Evolutionary conservation across 2,888 invertebrate genomes (phyloP).

Genomic region (Brenthis hecate): DNA sequence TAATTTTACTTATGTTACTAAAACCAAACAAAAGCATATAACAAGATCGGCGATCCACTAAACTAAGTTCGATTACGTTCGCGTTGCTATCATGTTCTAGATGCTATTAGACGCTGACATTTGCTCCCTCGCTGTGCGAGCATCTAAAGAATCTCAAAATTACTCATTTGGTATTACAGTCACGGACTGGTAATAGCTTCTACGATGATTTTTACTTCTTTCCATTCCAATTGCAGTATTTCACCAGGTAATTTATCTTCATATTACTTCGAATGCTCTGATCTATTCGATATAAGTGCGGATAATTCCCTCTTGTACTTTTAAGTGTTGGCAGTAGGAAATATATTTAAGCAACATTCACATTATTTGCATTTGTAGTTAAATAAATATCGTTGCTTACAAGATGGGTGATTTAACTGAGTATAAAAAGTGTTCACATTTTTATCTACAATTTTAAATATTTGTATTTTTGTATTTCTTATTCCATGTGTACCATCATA

Average conservation of each 20-base stretch:
- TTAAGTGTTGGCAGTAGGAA: slow-evolving; percentile 1
- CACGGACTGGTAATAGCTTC: slow-evolving; percentile 69
- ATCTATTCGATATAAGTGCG: slow-evolving; percentile 6
- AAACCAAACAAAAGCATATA: slow-evolving; percentile 39
- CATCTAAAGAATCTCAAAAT: slow-evolving; percentile 78
- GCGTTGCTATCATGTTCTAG: slow-evolving; percentile 67
- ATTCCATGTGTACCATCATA: too few relatives aligned
- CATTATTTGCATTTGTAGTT: too few relatives aligned
- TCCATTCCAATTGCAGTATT: slow-evolving; percentile 77
- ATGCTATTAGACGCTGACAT: slow-evolving; percentile 78
- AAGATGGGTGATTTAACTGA: too few relatives aligned
- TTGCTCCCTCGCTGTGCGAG: slow-evolving; percentile 65
- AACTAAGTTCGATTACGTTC: slow-evolving; percentile 66
- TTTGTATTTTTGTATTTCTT: too few relatives aligned
- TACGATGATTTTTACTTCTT: slow-evolving; percentile 80
- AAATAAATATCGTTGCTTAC: too few relatives aligned
- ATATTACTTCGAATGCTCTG: slow-evolving; percentile 50
- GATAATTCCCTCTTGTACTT: slow-evolving; percentile 4
- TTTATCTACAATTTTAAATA: too few relatives aligned
- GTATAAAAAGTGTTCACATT: too few relatives aligned
- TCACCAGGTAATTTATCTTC: slow-evolving; percentile 74
- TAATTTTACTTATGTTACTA: slow-evolving; percentile 24
- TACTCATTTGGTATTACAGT: slow-evolving; percentile 79
- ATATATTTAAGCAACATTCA: background rate
- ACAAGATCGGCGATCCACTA: slow-evolving; percentile 43